phyloP scores from a whole-genome alignment of 2,888 invertebrate species.

The Lymantria dispar region DNA sequence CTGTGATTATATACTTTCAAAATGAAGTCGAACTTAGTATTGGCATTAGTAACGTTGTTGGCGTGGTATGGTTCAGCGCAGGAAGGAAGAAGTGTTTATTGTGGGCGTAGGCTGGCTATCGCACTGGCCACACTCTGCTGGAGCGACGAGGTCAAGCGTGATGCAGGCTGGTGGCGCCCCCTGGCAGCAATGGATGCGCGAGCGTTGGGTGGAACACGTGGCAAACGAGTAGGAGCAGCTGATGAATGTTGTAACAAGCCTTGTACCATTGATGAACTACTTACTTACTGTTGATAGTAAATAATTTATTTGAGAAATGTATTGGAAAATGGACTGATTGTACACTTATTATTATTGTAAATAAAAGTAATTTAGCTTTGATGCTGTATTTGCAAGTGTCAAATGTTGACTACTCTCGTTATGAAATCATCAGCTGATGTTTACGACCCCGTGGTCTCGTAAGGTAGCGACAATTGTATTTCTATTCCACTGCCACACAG shows the following conservation, averaged over 20 bases:
- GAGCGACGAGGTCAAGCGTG: background rate
- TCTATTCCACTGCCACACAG: no score
- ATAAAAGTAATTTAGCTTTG: no score
- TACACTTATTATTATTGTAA: no score
- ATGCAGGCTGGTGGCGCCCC: background rate
- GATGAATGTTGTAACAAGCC: slow-evolving; percentile 25
- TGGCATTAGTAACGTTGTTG: background rate
- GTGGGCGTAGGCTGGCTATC: background rate
- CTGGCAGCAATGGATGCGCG: background rate
- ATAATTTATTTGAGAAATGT: no score
- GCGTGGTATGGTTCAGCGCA: background rate
- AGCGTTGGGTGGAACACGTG: background rate
- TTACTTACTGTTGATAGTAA: background rate
- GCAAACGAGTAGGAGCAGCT: slow-evolving; percentile 4
- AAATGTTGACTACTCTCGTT: no score
- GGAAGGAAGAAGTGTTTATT: background rate
- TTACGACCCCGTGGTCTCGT: no score
- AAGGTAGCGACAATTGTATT: no score
- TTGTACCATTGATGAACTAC: slow-evolving; percentile 2
- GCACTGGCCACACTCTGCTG: background rate
- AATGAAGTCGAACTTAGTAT: background rate
- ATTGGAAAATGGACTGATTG: no score
- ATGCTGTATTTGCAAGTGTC: no score
- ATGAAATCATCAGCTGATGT: no score
- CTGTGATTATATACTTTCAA: background rate